Evolutionary conservation across 2,797 vertebrate genomes (phyloP).

Genomic region (Syngnathus rostellatus): DNA sequence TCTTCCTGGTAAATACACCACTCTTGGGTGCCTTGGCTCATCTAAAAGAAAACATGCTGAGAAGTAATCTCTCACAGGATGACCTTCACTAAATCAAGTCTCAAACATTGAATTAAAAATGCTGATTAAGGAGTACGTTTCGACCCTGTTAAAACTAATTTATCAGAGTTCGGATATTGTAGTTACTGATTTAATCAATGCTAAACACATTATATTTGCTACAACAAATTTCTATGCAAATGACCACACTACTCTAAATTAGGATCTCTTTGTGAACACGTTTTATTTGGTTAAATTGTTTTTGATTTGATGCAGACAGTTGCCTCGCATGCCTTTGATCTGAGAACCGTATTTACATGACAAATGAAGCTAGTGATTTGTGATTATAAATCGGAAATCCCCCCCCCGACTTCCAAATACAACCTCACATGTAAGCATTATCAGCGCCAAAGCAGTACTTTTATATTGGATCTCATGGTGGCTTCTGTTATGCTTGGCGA

Average conservation of each 20-base stretch:
- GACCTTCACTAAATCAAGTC: constrained; percentile 64
- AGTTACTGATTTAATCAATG: constrained; percentile 56
- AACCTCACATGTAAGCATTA: neutral
- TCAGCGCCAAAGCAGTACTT: neutral
- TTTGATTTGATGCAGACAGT: constrained; percentile 39
- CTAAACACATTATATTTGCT: constrained; percentile 42
- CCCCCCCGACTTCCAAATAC: neutral
- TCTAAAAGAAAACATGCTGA: constrained; percentile 52
- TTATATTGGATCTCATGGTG: neutral
- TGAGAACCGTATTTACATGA: neutral
- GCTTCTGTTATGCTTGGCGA: neutral
- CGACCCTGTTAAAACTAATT: neutral
- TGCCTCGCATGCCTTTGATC: constrained; percentile 29
- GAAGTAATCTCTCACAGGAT: constrained; percentile 53
- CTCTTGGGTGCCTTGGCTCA: constrained; percentile 16
- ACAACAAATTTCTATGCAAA: constrained; percentile 38
- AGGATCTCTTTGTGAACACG: constrained; percentile 12
- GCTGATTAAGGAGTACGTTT: constrained; percentile 39
- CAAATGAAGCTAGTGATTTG: too few species aligned
- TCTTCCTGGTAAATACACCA: constrained; percentile 53
- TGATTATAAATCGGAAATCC: too few species aligned
- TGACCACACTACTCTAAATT: constrained; percentile 36
- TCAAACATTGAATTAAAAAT: constrained; percentile 64
- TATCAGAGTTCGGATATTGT: constrained; percentile 46
- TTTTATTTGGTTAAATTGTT: constrained; percentile 16